Conservation (phyloP, 2,888 invertebrate species). For the Phengaris alcon region DNA sequence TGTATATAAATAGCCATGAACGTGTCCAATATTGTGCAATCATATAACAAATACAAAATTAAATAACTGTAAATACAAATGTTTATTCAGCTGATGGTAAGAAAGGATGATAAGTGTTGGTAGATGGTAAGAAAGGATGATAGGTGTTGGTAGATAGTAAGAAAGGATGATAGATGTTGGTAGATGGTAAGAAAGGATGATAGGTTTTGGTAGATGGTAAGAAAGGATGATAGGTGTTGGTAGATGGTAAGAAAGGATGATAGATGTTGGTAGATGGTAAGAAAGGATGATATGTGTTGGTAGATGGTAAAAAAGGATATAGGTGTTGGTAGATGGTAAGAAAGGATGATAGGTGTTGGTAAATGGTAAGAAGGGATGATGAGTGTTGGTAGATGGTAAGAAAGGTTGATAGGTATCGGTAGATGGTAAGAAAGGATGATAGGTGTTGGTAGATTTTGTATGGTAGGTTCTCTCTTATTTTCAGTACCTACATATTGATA, state of each 20-base stretch:
- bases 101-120: neutral
- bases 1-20: slow-evolving; percentile 60
- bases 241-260: neutral
- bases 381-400: neutral
- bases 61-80: neutral
- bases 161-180: too few relatives aligned
- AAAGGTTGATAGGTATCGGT: neutral
- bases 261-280: neutral
- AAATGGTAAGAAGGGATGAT: neutral
- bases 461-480: too few relatives aligned
- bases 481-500: slow-evolving; percentile 25
- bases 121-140: neutral
- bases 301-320: neutral
- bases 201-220: neutral
- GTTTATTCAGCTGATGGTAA: slow-evolving; percentile 38
- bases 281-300: neutral
- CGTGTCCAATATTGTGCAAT: slow-evolving; percentile 41
- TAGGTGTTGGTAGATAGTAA: neutral
- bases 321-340: neutral
- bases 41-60: slow-evolving; percentile 8
- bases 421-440: neutral
- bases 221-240: neutral
- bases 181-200: neutral
- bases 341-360: neutral
- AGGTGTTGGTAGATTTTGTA: neutral